Evolutionary conservation across 2,888 invertebrate species (phyloP).

Genomic region (Aspidiotus rigidus): DNA sequence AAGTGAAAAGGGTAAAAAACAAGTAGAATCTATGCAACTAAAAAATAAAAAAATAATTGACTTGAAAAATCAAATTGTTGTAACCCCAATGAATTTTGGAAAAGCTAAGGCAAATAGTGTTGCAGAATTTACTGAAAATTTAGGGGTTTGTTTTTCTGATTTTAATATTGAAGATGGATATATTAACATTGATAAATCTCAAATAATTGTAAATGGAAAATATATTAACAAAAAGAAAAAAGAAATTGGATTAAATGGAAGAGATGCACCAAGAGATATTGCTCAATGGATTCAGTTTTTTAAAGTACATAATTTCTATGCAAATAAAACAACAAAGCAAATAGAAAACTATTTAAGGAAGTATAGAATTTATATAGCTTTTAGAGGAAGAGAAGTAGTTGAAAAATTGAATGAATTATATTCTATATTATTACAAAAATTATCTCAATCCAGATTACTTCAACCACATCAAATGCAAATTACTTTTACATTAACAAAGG

Average conservation of each 20-base stretch:
- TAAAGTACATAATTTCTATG: no score
- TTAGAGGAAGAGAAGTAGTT: no score
- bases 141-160: background rate
- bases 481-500: no score
- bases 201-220: conserved; percentile 4
- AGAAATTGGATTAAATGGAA: conserved; percentile 1
- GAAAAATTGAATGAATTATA: no score
- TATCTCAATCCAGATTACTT: no score
- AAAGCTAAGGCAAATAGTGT: conserved; percentile 3
- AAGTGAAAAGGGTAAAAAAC: conserved; percentile 1
- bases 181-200: background rate
- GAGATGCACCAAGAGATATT: background rate
- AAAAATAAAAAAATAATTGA: conserved; percentile 1
- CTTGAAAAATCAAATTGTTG: conserved; percentile 4
- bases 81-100: conserved; percentile 3
- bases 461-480: no score
- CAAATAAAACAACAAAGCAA: no score
- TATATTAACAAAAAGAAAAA: conserved; percentile 1
- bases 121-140: conserved; percentile 4
- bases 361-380: no score
- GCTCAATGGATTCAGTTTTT: no score
- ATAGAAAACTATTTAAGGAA: no score
- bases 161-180: conserved; percentile 4
- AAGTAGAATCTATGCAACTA: conserved; percentile 4
- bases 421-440: no score